phyloP scores from a whole-genome alignment of 2,797 vertebrate genomes.

The Pachyuromys duprasi region DNA sequence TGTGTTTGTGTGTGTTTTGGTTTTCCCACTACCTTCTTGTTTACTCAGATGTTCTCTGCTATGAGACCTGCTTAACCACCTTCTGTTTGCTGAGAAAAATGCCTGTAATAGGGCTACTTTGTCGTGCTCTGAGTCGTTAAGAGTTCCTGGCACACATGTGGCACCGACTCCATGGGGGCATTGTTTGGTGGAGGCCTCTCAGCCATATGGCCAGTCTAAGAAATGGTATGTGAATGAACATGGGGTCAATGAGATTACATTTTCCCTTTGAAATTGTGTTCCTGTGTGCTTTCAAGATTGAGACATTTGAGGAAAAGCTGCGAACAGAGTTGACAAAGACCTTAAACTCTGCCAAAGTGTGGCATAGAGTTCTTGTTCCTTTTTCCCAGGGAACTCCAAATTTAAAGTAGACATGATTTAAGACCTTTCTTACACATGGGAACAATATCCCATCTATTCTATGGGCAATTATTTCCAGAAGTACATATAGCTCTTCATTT shows the following conservation, averaged over 20 bases:
- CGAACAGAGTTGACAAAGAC: not conserved
- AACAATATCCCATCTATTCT: constrained; percentile 78
- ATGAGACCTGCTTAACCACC: constrained; percentile 86
- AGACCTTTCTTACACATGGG: constrained; percentile 73
- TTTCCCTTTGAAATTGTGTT: constrained; percentile 55
- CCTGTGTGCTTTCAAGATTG: constrained; percentile 15
- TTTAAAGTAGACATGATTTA: constrained; percentile 79
- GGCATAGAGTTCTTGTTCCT: constrained; percentile 19
- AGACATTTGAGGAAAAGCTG: constrained; percentile 22
- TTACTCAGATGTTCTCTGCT: constrained; percentile 78
- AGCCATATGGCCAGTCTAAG: constrained; percentile 79
- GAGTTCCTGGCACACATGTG: constrained; percentile 87
- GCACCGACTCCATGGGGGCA: constrained; percentile 79
- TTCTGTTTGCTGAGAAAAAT: constrained; percentile 86
- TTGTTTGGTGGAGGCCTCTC: constrained; percentile 82
- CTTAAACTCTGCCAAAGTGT: constrained; percentile 58
- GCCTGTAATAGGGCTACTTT: constrained; percentile 84
- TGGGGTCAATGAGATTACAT: constrained; percentile 35
- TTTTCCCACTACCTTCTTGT: constrained; percentile 35
- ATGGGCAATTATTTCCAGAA: constrained; percentile 86
- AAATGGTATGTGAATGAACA: constrained; percentile 22
- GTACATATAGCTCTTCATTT: constrained; percentile 70
- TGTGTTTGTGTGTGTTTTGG: not conserved
- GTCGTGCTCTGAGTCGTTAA: constrained; percentile 83
- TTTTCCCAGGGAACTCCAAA: constrained; percentile 52